Evolutionary conservation across 1,140 invertebrate genomes (phyloP), one percentile per base, ranked within the genome.

Genomic region (Cheumatopsyche charites): DNA sequence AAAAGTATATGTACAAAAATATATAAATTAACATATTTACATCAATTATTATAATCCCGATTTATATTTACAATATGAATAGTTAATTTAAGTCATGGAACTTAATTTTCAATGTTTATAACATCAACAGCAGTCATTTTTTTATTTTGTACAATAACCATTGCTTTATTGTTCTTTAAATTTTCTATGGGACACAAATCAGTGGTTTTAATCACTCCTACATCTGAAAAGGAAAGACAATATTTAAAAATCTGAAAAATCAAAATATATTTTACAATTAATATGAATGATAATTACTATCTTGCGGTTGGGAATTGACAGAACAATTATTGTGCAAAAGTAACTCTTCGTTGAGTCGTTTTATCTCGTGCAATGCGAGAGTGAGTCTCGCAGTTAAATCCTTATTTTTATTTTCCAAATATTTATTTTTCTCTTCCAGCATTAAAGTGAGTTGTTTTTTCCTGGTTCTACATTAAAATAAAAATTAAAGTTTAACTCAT

Each of bases 301-400:
- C 25, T 1, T 52, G 13, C 19, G 21, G 4, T 7, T 21, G 21
- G 7, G 25, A 2, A 11, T 5, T 63, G 17, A 25, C 17, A n/a
- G 70, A 23, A 25, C 71, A 75, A 49, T 67, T 41, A 15, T 19
- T 67, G 49, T 73, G 74, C 6, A 49, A 26, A 5, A 23, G 17
- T 12, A 75, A 49, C 12, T 49, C 19, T 0, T 67, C 21, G 21
- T 67, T 29, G 11, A 75, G 69, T 36, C 58, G 21, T 19, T 72
- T 66, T 9, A 75, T 69, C 15, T 76, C 75, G 2, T 61, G 21
- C 58, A 72, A 49, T 29, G 75, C 75, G n/a, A 41, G 5, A 2
- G 62, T 41, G 17, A 76, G 23, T 63, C 73, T 69, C 19, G 52
- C 42, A 2, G 26, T 73, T 1, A 76, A 55, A 12, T 43, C 19